These are phyloP conservation scores for Oxygymnocypris stewartii DNA, from an alignment of 2,113 vertebrate genomes.

Conservation along the genomic window DNA sequence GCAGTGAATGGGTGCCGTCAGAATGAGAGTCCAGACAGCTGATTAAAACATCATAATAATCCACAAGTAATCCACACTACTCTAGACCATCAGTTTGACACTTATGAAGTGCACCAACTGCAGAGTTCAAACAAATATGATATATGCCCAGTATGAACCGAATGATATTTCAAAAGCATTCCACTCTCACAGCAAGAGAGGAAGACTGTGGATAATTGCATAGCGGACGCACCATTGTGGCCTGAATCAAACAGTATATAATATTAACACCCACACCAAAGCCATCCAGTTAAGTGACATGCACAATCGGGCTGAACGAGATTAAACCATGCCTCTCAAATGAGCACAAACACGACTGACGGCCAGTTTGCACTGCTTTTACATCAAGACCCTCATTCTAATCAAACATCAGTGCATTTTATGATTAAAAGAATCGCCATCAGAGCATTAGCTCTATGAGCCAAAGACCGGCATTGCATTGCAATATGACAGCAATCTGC, in stretches of 20 bases:
- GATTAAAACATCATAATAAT: not conserved
- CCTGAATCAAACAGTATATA: not conserved
- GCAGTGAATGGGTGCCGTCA: not conserved
- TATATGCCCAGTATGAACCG: not conserved
- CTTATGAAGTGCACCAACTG: not conserved
- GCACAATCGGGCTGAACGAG: not conserved
- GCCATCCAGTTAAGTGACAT: not conserved
- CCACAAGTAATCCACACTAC: not conserved
- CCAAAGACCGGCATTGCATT: not conserved
- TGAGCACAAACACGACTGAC: not conserved
- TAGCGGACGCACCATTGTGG: not conserved
- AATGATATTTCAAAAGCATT: slow-evolving; percentile 6
- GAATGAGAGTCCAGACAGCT: not conserved
- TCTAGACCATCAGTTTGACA: not conserved
- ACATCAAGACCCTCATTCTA: not conserved
- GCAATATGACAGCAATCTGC: slow-evolving; percentile 30
- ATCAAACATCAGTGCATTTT: not conserved
- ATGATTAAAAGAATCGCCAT: slow-evolving; percentile 13
- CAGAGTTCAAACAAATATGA: slow-evolving; percentile 9
- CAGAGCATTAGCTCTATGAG: slow-evolving; percentile 10
- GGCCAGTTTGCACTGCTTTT: not conserved
- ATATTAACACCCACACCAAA: slow-evolving; percentile 24
- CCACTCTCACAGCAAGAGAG: slow-evolving; percentile 6
- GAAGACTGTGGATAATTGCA: not conserved
- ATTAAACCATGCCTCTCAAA: slow-evolving; percentile 12